Percentiles rank a stretch among this genome's conserved stretches.
Conservation (phyloP, 2,113 vertebrate genomes). For the Grammomys dolichurus region DNA sequence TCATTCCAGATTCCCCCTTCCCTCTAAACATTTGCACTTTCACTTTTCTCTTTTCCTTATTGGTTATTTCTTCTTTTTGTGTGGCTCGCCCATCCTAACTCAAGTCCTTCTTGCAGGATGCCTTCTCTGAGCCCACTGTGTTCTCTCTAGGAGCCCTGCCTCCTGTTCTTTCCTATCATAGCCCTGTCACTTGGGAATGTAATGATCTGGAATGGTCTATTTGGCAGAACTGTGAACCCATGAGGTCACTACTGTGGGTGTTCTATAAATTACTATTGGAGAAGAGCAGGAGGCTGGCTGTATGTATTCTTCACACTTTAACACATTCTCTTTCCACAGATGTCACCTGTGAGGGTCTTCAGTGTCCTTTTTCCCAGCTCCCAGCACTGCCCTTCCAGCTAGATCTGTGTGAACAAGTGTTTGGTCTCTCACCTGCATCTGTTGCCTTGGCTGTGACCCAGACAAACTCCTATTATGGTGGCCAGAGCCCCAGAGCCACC, state of each 20-base stretch:
- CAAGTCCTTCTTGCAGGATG: neutral
- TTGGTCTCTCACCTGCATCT: constrained; percentile 86
- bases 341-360: constrained; percentile 88
- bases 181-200: neutral
- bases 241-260: neutral
- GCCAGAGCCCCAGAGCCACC: constrained; percentile 68
- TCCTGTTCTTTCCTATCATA: neutral
- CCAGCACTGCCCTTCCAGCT: constrained; percentile 85
- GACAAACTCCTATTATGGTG: constrained; percentile 92
- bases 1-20: neutral
- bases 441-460: constrained; percentile 85
- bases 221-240: neutral
- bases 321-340: constrained; percentile 80
- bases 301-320: neutral
- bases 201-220: neutral
- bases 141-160: neutral
- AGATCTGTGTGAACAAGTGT: constrained; percentile 87
- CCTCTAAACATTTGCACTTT: neutral
- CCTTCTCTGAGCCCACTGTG: neutral
- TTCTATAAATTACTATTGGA: neutral
- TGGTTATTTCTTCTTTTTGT: neutral
- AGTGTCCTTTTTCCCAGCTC: constrained; percentile 89
- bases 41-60: too few species aligned
- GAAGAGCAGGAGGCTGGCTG: neutral
- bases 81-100: neutral